A percentile compares a stretch with the other conserved stretches of the same genome.
Evolutionary conservation across 2,888 invertebrate species (phyloP).

Genomic region (Stenodera caucasica): DNA sequence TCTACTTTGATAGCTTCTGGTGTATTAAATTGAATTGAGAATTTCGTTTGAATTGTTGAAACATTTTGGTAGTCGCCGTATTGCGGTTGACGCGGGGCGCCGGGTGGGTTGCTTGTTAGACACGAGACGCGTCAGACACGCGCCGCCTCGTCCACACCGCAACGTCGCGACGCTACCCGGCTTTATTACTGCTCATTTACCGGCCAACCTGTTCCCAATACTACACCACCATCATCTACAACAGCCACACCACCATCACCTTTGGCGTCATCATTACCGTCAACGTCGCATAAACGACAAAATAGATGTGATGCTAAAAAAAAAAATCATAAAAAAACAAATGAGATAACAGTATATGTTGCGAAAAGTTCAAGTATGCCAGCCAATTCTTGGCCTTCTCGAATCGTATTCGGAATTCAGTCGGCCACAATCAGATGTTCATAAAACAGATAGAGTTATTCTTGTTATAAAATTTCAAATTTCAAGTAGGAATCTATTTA

Average conservation of each 20-base stretch:
- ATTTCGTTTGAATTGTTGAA: constrained; percentile 10
- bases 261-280: background rate
- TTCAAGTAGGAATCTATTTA: too few species aligned
- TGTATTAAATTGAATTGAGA: too few species aligned
- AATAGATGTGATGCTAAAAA: background rate
- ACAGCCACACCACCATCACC: background rate
- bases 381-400: constrained; percentile 9
- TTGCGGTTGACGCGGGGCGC: constrained; percentile 45
- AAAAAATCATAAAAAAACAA: background rate
- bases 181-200: constrained; percentile 53
- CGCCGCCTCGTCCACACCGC: constrained; percentile 53
- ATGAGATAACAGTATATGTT: background rate
- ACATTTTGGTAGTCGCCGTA: constrained; percentile 46
- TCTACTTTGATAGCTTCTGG: too few species aligned
- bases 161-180: constrained; percentile 43
- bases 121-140: constrained; percentile 57
- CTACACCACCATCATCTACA: constrained; percentile 14
- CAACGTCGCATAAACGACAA: background rate
- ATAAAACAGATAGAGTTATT: background rate
- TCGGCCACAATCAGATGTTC: constrained; percentile 1
- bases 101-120: constrained; percentile 53
- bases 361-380: constrained; percentile 12
- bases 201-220: constrained; percentile 47
- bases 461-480: background rate
- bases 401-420: constrained; percentile 24